Evolutionary conservation across 1,140 invertebrate genomes (phyloP), one percentile per base, ranked within the genome.

Genomic region (Asobara japonica): DNA sequence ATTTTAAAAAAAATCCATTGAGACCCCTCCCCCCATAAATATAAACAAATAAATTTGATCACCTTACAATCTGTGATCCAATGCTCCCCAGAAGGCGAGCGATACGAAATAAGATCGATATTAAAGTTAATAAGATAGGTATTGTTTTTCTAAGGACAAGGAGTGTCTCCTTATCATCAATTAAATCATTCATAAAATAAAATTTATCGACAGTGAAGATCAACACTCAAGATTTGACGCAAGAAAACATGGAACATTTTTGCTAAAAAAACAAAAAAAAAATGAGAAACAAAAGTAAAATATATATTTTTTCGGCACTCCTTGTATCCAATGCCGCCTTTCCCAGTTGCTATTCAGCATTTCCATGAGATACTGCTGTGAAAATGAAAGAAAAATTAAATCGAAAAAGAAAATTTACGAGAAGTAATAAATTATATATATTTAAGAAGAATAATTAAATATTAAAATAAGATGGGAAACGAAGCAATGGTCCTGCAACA

Each of bases 31-130:
- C 6, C 20, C 51, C 29, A 16, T 27, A 73, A 45, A 62, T 20
- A 5, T n/a, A 73, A 73, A 65, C 77, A 79, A 81, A 82, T 79
- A 86, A 86, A 62, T 69, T 67, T 76, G 85, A 86, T 87, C 85
- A 86, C 84, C 80, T 80, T 83, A 84, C 84, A 82, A 84, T 84
- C 86, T 86, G 86, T 88, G 86, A 88, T 88, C 85, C 75, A 78
- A 83, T 72, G 77, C 81, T 83, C 81, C 78, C 72, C 16, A 3
- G 20, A 18, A 7, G 31, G 78, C 69, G 80, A 78, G 79, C 83
- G 80, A 87, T 87, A 87, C 85, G 85, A 86, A 86, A 81, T 83
- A 80, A 75, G 82, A 79, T 86, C 79, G 82, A 80, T 86, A 86
- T 85, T 83, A 83, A 85, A 77, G 68, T 71, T 64, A 71, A 74